Conservation (phyloP, 2,888 invertebrate species). For the Spisula subtruncata region DNA sequence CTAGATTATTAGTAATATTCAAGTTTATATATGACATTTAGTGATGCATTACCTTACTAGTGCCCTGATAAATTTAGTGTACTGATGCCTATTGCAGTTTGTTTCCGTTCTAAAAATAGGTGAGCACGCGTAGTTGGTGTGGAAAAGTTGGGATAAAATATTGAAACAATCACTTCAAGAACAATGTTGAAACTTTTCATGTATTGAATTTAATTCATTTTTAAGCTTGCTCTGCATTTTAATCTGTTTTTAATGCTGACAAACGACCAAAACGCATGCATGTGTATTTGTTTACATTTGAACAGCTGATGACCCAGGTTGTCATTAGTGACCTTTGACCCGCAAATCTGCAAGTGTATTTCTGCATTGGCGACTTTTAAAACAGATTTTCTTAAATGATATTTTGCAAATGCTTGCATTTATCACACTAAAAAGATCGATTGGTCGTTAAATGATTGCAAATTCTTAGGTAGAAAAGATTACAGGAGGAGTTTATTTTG, state of each 20-base stretch:
- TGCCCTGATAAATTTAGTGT: not conserved
- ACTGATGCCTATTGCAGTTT: not conserved
- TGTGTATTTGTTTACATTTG: constrained; percentile 86
- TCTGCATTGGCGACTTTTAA: constrained; percentile 17
- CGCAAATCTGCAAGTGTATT: constrained; percentile 39
- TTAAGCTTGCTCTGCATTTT: not conserved
- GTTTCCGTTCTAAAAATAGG: not conserved
- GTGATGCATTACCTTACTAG: not conserved
- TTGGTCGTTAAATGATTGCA: not conserved
- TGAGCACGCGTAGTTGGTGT: not conserved
- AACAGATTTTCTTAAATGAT: not conserved
- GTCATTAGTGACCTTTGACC: constrained; percentile 83
- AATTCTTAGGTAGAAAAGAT: constrained; percentile 35
- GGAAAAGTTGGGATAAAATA: not conserved
- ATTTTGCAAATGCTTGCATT: not conserved
- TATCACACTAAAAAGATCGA: not conserved
- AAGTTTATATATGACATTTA: not conserved
- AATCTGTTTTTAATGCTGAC: not conserved
- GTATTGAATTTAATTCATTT: not conserved
- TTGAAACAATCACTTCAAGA: not conserved
- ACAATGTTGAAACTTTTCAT: not conserved
- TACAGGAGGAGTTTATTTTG: constrained; percentile 67
- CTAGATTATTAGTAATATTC: not conserved
- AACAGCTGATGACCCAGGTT: constrained; percentile 86
- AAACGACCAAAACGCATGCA: constrained; percentile 22